Conservation (phyloP, 2,797 vertebrate genomes). For the Spea hammondii region DNA sequence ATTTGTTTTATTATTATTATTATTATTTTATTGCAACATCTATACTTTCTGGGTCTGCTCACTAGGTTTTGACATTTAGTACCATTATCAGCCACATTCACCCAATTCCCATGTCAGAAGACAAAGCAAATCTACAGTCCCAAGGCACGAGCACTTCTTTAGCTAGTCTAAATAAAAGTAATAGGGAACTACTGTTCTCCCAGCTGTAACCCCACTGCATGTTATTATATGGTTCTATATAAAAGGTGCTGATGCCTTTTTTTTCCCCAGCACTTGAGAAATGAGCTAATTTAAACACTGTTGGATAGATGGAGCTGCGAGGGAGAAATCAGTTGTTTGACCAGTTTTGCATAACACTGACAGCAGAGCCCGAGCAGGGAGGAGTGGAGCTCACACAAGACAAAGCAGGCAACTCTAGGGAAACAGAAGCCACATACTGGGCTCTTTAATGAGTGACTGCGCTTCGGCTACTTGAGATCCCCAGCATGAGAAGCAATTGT, state of each 20-base stretch:
- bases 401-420: conserved; percentile 29
- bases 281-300: conserved; percentile 41
- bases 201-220: background rate
- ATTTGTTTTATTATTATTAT: too few relatives aligned
- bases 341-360: conserved; percentile 44
- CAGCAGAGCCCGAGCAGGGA: conserved; percentile 37
- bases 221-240: conserved; percentile 1
- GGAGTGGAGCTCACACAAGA: conserved; percentile 11
- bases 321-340: conserved; percentile 19
- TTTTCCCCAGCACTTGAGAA: conserved; percentile 22
- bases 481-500: conserved; percentile 11
- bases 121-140: too few relatives aligned
- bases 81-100: too few relatives aligned
- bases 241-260: conserved; percentile 15
- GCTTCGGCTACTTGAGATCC: conserved; percentile 19
- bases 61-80: too few relatives aligned
- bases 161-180: background rate
- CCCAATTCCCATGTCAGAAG: too few relatives aligned
- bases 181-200: background rate
- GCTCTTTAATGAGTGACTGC: conserved; percentile 20
- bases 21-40: too few relatives aligned
- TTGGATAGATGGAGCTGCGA: conserved; percentile 21
- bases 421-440: conserved; percentile 35
- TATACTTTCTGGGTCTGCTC: too few relatives aligned
- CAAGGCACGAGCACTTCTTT: too few relatives aligned